phyloP scores from a whole-genome alignment of 2,113 vertebrate genomes.

The Ictidomys tridecemlineatus region DNA sequence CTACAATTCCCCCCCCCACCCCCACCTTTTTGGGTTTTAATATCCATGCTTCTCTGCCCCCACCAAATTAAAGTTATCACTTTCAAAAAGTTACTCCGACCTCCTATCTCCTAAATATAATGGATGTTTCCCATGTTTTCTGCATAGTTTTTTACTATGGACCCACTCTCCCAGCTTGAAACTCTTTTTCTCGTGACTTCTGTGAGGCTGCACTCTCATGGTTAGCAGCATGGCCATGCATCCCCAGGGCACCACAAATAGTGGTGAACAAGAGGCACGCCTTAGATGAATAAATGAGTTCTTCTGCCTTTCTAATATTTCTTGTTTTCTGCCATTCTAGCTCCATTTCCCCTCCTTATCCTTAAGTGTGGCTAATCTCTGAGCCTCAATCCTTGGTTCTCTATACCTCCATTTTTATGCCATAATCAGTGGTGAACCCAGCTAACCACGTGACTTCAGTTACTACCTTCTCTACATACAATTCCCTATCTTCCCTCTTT shows the following conservation, averaged over 20 bases:
- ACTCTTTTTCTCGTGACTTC: neutral
- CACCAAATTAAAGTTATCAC: neutral
- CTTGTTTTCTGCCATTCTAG: neutral
- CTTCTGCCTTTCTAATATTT: neutral
- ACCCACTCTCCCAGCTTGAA: conserved; percentile 28
- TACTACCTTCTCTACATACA: neutral
- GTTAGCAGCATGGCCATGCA: neutral
- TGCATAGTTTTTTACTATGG: neutral
- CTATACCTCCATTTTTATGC: neutral
- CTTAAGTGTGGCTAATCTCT: neutral
- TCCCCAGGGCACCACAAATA: neutral
- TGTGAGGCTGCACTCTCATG: neutral
- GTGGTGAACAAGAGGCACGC: neutral
- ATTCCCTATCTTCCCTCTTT: neutral
- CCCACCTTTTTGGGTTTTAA: neutral
- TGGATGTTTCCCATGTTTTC: neutral
- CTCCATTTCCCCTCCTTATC: neutral
- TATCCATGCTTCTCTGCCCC: neutral
- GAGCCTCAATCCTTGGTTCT: neutral
- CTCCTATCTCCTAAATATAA: neutral
- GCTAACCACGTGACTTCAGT: conserved; percentile 10
- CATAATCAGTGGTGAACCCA: neutral
- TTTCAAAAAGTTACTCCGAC: neutral
- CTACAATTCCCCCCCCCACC: neutral
- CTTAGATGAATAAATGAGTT: neutral